These are phyloP conservation scores for Scaptomyza graminum DNA, from an alignment of 1,140 invertebrate species.

Conservation along the genomic window DNA sequence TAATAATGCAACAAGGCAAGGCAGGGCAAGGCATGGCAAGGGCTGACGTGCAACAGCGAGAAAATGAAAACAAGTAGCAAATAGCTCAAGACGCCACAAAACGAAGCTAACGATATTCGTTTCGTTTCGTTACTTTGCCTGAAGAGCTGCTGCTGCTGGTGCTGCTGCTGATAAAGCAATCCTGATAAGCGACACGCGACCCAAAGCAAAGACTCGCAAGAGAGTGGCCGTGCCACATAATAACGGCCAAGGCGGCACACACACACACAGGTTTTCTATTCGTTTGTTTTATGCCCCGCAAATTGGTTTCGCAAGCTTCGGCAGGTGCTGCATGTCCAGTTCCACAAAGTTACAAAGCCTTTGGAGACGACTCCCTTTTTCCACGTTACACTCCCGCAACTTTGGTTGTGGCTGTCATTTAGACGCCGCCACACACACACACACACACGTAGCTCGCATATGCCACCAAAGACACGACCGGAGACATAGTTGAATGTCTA, in stretches of 20 bases:
- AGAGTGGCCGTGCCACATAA: slow-evolving; percentile 12
- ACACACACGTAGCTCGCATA: slow-evolving; percentile 38
- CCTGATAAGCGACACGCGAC: slow-evolving; percentile 78
- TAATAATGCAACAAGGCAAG: slow-evolving; percentile 38
- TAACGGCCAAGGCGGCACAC: slow-evolving; percentile 16
- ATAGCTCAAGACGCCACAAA: slow-evolving; percentile 72
- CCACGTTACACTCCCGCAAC: neutral
- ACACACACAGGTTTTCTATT: slow-evolving; percentile 2
- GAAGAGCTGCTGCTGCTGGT: neutral
- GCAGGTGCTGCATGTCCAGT: slow-evolving; percentile 56
- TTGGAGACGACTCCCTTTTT: too few relatives aligned
- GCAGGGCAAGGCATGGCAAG: slow-evolving; percentile 5
- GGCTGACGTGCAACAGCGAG: slow-evolving; percentile 32
- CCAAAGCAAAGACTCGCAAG: neutral
- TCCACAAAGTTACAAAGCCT: too few relatives aligned
- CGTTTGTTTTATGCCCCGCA: slow-evolving; percentile 76
- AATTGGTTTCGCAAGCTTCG: slow-evolving; percentile 60
- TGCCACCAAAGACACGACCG: slow-evolving; percentile 58
- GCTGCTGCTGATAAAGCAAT: slow-evolving; percentile 56
- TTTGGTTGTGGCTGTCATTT: slow-evolving; percentile 36
- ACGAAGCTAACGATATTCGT: slow-evolving; percentile 67
- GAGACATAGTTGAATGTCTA: slow-evolving; percentile 14
- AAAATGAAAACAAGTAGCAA: slow-evolving; percentile 74
- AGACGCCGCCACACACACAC: slow-evolving; percentile 23
- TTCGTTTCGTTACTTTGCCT: neutral